Evolutionary conservation across 2,888 invertebrate genomes (phyloP), one percentile per base, ranked within the genome.

Genomic region (Neoitamus cyanurus): DNA sequence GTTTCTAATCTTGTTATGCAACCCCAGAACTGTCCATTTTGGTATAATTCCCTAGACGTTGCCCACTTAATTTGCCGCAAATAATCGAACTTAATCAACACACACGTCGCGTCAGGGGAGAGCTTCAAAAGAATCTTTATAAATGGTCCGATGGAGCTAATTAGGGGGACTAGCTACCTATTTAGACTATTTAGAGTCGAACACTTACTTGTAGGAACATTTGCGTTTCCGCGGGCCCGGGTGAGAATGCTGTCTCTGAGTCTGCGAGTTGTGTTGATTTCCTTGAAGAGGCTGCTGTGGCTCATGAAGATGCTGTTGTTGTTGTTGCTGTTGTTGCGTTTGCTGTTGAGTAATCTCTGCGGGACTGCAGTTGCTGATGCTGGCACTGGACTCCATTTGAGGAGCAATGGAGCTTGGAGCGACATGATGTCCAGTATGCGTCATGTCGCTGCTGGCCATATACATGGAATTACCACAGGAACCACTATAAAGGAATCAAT

Each of bases 141-240:
- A 58, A 58, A 58, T 9, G 58, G 58, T 58, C 20, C 20, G 58
- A 58, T 58, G 58, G 58, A 25, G 20, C 3, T 58, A 58, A 58
- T 58, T 58, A 58, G 9, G 58, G 9, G 7, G 48, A 15, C 58
- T 6, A 9, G 3, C 25, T 9, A 58, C 9, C 25, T 58, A n/a
- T n/a, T 31, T 11, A 31, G n/a, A n/a, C 1, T 70, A n/a, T n/a
- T 70, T 2, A 5, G 25, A 25, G 4, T 15, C 1, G 48, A 15
- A 3, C 42, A 92, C 93, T 92, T 89, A 93, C 93, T 92, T 91
- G 87, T 90, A 91, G 58, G 92, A 92, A 48, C 91, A 89, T 89
- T 93, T 93, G 85, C 93, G 89, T 88, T 92, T 93, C 86, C 92
- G 91, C 1, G 90, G 84, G n/a, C 77, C 85, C 7, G 84, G 15